A percentile compares a stretch with the other conserved stretches of the same genome.
Evolutionary conservation across 2,888 invertebrate species (phyloP).

Genomic region (Lycophotia porphyrea): DNA sequence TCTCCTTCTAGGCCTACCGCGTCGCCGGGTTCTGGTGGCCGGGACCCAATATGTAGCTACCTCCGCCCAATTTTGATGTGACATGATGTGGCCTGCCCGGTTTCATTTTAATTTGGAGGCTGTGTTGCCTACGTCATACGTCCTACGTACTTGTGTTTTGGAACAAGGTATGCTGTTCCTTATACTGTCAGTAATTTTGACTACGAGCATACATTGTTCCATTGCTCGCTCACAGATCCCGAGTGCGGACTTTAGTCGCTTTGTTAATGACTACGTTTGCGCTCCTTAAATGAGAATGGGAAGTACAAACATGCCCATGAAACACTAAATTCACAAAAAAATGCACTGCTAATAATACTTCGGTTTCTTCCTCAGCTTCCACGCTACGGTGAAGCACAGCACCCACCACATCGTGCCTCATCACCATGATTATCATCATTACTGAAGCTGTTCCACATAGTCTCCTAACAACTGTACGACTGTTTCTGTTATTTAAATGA

Average conservation of each 20-base stretch:
- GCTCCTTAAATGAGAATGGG: background rate
- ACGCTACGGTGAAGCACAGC: constrained; percentile 75
- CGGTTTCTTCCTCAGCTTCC: constrained; percentile 70
- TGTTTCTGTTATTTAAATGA: constrained; percentile 20
- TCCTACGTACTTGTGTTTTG: background rate
- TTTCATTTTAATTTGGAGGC: too few species aligned
- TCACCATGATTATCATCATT: constrained; percentile 32
- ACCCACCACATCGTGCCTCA: constrained; percentile 70
- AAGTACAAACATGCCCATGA: background rate
- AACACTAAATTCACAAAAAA: background rate
- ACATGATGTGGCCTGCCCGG: too few species aligned
- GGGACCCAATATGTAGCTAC: too few species aligned
- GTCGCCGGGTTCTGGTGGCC: too few species aligned
- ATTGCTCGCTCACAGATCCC: background rate
- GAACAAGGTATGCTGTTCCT: background rate
- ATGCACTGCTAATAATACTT: background rate
- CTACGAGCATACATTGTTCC: background rate
- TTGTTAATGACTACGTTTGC: background rate
- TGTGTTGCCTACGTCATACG: background rate
- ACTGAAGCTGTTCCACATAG: constrained; percentile 25
- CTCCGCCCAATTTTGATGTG: too few species aligned
- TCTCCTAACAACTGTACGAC: background rate
- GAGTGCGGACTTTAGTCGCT: background rate
- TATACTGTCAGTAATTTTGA: background rate
- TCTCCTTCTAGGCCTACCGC: too few species aligned